Conservation (phyloP, 2,113 vertebrate species). For the Lampris incognitus region DNA sequence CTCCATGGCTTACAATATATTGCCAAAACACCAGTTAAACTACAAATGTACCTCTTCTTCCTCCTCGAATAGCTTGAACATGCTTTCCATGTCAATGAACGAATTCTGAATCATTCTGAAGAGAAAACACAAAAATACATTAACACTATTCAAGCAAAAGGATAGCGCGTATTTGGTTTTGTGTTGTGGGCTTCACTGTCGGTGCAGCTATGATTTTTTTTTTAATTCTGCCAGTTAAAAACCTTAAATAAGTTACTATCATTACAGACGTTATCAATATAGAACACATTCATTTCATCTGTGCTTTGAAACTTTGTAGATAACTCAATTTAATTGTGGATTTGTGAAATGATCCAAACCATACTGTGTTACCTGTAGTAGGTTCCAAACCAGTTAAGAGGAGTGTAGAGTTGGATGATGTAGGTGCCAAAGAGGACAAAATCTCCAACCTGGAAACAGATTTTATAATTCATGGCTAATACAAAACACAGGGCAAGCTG, state of each 20-base stretch:
- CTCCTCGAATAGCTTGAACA: slow-evolving; percentile 93
- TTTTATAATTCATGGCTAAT: neutral
- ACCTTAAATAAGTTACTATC: too few species aligned
- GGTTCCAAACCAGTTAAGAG: slow-evolving; percentile 98
- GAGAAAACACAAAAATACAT: neutral
- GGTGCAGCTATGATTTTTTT: too few species aligned
- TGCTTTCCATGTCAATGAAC: slow-evolving; percentile 99
- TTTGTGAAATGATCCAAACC: neutral
- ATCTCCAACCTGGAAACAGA: slow-evolving; percentile 88
- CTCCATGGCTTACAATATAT: neutral
- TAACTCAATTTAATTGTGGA: neutral
- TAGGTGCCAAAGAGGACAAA: slow-evolving; percentile 96
- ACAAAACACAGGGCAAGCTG: neutral
- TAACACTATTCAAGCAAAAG: neutral
- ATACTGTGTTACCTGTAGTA: slow-evolving; percentile 90
- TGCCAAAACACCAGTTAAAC: fast-evolving
- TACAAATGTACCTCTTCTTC: slow-evolving; percentile 86
- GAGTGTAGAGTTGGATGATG: slow-evolving; percentile 95
- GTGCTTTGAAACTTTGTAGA: neutral
- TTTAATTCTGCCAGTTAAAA: too few species aligned
- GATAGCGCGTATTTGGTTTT: too few species aligned
- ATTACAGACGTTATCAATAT: too few species aligned
- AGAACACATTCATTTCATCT: too few species aligned
- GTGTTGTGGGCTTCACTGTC: too few species aligned
- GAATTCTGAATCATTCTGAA: slow-evolving; percentile 96